Percentiles rank a stretch among this genome's conserved stretches.
These are phyloP conservation scores for Gallirallus australis DNA, from an alignment of 2,797 vertebrate genomes.

Conservation along the genomic window DNA sequence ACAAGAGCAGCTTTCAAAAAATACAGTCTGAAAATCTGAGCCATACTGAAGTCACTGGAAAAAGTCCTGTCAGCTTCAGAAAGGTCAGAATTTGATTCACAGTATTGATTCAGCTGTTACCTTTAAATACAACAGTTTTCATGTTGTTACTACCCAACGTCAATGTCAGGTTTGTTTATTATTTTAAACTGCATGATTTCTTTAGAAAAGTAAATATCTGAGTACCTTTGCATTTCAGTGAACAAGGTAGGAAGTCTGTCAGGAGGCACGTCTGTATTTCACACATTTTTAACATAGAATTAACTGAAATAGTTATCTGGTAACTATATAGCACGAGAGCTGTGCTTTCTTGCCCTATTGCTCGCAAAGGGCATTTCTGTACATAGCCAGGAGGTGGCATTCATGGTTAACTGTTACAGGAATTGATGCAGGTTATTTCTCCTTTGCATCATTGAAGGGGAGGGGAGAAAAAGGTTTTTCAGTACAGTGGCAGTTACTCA, in stretches of 20 bases:
- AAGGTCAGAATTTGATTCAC: not conserved
- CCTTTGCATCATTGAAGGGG: not conserved
- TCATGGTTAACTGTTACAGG: constrained; percentile 11
- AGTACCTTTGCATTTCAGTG: not conserved
- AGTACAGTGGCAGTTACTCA: not conserved
- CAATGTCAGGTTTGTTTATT: constrained; percentile 43
- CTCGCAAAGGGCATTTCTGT: not conserved
- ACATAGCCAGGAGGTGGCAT: constrained; percentile 67
- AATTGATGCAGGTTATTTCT: not conserved
- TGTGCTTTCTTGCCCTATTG: accelerated
- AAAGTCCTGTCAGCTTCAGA: not conserved
- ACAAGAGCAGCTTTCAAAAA: not conserved
- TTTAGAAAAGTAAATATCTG: constrained; percentile 12
- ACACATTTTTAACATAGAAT: not conserved
- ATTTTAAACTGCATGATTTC: constrained; percentile 25
- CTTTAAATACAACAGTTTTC: constrained; percentile 8
- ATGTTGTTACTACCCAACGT: constrained; percentile 20
- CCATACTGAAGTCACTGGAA: not conserved
- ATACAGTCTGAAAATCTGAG: not conserved
- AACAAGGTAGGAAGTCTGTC: not conserved
- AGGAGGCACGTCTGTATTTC: not conserved
- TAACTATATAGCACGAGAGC: not conserved
- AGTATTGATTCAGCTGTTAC: constrained; percentile 52
- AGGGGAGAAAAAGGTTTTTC: not conserved
- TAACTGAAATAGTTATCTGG: not conserved